Evolutionary conservation across 2,888 invertebrate genomes (phyloP), one percentile per base, ranked within the genome.

Genomic region (Amitus sp.): DNA sequence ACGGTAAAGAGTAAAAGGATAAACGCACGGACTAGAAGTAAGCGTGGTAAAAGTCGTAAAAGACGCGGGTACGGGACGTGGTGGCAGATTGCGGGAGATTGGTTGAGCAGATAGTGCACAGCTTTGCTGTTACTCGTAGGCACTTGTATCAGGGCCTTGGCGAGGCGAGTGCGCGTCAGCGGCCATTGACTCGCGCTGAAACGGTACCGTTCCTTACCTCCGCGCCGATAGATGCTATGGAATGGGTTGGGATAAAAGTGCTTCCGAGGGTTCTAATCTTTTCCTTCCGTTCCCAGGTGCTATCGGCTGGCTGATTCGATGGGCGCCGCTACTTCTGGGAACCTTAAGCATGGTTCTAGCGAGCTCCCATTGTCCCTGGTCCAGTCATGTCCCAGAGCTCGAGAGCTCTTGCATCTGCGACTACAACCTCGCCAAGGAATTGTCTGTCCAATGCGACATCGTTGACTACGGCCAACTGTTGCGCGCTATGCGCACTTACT

Each of bases 371-470:
- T 96, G 96, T 82, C 95, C 95, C 0, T 95, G 95, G 94, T 90
- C 91, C 72, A 68, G 74, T 13, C 86, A 87, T 58, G 88, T 90
- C 62, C 85, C 87, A 45, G 90, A 90, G 59, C 86, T 96, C 61
- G 93, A 93, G 76, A 87, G 91, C 46, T 89, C 93, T 42, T 96
- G 96, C 82, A 88, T 95, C 60, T 96, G 96, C 83, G 94, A 94
- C 63, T 90, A 91, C 82, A 95, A 94, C 80, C 85, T 93, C 63
- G 93, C 92, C 39, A 88, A 89, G 71, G 94, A 94, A 79, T 85
- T 95, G 10, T 94, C 94, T 27, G 91, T 95, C 66, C 95, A 95
- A 83, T 95, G 95, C 83, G 94, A 94, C 83, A 91, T 93, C 87
- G 94, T 94, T 58, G 90, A 94, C 75, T 94, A 93, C 80, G 83